Evolutionary conservation across 53 echinoderm and acorn worm species (phyloP).

Genomic region (Patiria pectinifera): DNA sequence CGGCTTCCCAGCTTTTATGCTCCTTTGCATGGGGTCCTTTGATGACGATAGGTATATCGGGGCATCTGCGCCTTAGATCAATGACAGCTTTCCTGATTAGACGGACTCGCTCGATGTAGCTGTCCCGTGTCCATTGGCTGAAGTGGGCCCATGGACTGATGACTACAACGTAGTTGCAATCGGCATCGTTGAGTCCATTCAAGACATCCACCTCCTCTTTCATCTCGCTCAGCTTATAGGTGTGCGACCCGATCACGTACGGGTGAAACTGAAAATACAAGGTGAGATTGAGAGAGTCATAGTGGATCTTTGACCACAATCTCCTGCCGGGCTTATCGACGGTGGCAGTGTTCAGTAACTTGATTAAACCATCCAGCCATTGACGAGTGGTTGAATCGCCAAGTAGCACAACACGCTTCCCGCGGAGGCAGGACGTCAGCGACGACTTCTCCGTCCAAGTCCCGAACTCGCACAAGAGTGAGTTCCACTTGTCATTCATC

Average conservation of each 20-base stretch:
- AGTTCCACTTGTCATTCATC: slow-evolving; percentile 56
- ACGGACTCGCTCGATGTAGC: slow-evolving; percentile 56
- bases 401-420: slow-evolving; percentile 25
- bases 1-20: not conserved
- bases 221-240: not conserved
- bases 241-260: not conserved
- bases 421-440: slow-evolving; percentile 1
- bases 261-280: slow-evolving; percentile 66
- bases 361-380: not conserved
- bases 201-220: slow-evolving; percentile 47
- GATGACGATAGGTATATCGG: slow-evolving; percentile 55
- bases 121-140: slow-evolving; percentile 60
- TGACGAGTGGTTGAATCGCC: slow-evolving; percentile 63
- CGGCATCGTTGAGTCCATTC: slow-evolving; percentile 1
- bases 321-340: not conserved
- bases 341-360: not conserved
- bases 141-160: slow-evolving; percentile 68
- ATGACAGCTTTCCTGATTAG: slow-evolving; percentile 45
- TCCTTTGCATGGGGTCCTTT: slow-evolving; percentile 59
- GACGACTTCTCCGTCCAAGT: not conserved
- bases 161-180: slow-evolving; percentile 58
- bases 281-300: slow-evolving; percentile 28
- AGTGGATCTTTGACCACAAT: not conserved
- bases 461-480: slow-evolving; percentile 55
- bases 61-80: slow-evolving; percentile 45